phyloP scores from a whole-genome alignment of 1,140 invertebrate species.

The Heliconius hermathena region DNA sequence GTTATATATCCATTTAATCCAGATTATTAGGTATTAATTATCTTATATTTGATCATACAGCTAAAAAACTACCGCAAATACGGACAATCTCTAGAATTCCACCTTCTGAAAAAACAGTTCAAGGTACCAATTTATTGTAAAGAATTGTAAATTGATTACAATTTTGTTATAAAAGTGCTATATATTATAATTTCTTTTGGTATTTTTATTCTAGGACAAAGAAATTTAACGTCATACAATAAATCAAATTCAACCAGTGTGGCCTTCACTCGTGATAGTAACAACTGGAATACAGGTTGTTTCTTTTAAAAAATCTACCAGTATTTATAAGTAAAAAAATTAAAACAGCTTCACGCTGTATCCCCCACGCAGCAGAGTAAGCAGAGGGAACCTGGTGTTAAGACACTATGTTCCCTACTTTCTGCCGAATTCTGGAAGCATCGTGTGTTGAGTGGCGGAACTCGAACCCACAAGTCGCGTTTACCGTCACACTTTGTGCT shows the following conservation, averaged over 20 bases:
- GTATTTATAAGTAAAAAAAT: background rate
- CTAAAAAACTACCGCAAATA: background rate
- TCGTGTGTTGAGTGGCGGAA: too few relatives aligned
- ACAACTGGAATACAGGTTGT: conserved; percentile 30
- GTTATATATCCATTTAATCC: too few relatives aligned
- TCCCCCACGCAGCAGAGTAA: too few relatives aligned
- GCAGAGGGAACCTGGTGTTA: too few relatives aligned
- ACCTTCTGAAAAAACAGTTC: background rate
- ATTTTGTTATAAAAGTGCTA: too few relatives aligned
- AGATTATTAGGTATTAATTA: background rate
- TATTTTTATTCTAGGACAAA: background rate
- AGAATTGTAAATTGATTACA: background rate
- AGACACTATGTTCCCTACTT: too few relatives aligned
- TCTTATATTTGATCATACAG: background rate
- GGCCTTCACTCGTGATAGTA: conserved; percentile 8
- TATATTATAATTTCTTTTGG: background rate
- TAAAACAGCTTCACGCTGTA: too few relatives aligned
- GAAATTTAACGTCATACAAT: conserved; percentile 21
- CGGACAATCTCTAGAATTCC: background rate
- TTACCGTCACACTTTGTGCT: too few relatives aligned
- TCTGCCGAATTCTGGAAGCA: too few relatives aligned
- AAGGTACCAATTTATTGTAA: background rate
- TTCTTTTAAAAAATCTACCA: background rate
- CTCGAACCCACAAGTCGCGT: too few relatives aligned
- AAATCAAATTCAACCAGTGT: conserved; percentile 15